Evolutionary conservation across 2,888 invertebrate genomes (phyloP), one percentile per base, ranked within the genome.

Genomic region (Cheilosia variabilis): DNA sequence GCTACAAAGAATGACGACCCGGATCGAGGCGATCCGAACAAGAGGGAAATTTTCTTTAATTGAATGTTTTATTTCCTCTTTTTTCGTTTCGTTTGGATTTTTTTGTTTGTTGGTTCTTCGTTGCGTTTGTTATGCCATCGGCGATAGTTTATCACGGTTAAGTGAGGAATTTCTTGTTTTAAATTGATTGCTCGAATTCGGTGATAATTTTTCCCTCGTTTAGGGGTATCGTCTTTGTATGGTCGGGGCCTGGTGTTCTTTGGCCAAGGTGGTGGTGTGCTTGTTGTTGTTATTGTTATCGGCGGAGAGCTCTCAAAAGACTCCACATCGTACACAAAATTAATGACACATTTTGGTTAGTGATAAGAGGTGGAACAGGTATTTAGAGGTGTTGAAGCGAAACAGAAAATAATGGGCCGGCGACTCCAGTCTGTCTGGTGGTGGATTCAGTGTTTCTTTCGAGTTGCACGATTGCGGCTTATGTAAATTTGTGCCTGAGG

Each of bases 91-190:
- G 43, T 57, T 24, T 72, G 62, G 52, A 55, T 72, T 69, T 34
- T 52, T 69, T 37, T 37, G 10, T 37, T 37, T 37, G 10, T 37
- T 37, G 13, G 43, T 60, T 84, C 45, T 80, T 75, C 72, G 79
- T 77, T 87, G 87, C 87, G 84, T 87, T 84, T 87, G 87, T 87
- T 86, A 84, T 87, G 87, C 81, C 84, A 87, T 80, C 77, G 77
- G 75, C 77, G 87, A 87, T 87, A 87, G 87, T 89, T 89, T 89
- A 89, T 89, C 89, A 89, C 88, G 83, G 87, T 88, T 87, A 89
- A 89, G 89, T 89, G 89, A 89, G 88, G 88, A 89, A 89, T 88
- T 89, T 89, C 89, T 89, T 89, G 88, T 89, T 89, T 87, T 66
- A 88, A 89, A 89, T 88, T 89, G 89, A 89, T 89, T 89, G 88